A percentile compares a stretch with the other conserved stretches of the same genome.
phyloP scores from a whole-genome alignment of 2,113 vertebrate genomes.

The Gulo gulo region DNA sequence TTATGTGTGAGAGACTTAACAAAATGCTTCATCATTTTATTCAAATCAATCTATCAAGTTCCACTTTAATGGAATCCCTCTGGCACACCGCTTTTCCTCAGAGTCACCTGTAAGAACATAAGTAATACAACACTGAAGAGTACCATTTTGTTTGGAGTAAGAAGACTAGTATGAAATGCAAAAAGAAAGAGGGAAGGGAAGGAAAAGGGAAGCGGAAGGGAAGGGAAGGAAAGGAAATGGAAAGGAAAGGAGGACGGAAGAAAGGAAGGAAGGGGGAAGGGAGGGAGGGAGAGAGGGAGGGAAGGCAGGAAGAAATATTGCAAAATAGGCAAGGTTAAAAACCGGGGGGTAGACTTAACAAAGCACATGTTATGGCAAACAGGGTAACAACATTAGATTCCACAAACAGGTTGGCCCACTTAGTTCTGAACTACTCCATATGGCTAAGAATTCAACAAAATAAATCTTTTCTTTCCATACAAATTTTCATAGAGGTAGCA shows the following conservation, averaged over 20 bases:
- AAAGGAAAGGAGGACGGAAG: neutral
- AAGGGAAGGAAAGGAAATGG: neutral
- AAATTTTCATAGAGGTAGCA: neutral
- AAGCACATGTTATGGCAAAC: neutral
- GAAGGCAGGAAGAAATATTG: neutral
- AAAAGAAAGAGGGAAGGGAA: neutral
- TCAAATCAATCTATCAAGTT: neutral
- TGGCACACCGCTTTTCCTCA: neutral
- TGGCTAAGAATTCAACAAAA: neutral
- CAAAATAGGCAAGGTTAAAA: neutral
- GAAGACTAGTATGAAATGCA: neutral
- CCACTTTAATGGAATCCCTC: neutral
- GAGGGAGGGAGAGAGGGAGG: neutral
- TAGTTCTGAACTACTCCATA: neutral
- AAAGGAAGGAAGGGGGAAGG: neutral
- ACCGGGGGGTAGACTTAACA: neutral
- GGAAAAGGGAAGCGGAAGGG: neutral
- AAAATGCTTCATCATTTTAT: neutral
- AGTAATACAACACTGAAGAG: neutral
- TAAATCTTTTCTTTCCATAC: neutral
- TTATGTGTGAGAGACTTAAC: neutral
- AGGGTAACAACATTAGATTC: neutral
- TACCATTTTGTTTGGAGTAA: neutral
- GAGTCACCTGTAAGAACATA: neutral
- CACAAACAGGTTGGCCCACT: neutral